These are phyloP conservation scores for Helicolenus hilgendorfi DNA, from an alignment of 2,797 vertebrate genomes.

Conservation along the genomic window DNA sequence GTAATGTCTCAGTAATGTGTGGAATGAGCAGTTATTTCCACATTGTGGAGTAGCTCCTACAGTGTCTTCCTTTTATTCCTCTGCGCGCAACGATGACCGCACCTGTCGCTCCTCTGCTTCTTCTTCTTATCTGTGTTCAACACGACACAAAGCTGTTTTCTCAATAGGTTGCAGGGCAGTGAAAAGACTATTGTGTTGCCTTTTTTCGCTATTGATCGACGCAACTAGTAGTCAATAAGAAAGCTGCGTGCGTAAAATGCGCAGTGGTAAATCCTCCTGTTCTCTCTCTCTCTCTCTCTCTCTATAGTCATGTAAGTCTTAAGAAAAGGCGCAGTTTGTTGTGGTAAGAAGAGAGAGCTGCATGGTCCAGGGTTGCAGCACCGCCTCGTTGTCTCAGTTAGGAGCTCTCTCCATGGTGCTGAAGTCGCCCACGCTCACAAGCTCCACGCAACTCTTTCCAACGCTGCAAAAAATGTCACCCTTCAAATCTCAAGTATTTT, in stretches of 20 bases:
- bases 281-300: not conserved
- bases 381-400: slow-evolving; percentile 54
- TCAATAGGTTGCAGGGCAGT: slow-evolving; percentile 17
- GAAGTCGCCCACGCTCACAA: slow-evolving; percentile 76
- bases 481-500: not conserved
- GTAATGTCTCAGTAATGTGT: too few species aligned
- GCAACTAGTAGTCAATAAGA: slow-evolving; percentile 26
- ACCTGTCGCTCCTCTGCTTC: slow-evolving; percentile 58
- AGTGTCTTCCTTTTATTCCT: not conserved
- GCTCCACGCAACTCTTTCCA: not conserved
- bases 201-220: slow-evolving; percentile 3
- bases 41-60: not conserved
- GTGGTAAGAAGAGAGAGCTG: not conserved
- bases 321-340: not conserved
- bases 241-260: slow-evolving; percentile 50
- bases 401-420: slow-evolving; percentile 87
- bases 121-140: slow-evolving; percentile 50
- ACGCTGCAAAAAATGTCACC: slow-evolving; percentile 8
- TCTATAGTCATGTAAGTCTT: not conserved
- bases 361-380: slow-evolving; percentile 3
- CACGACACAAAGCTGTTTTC: slow-evolving; percentile 29
- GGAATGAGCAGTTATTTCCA: not conserved
- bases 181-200: slow-evolving; percentile 40
- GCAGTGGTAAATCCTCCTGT: not conserved
- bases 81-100: slow-evolving; percentile 17